Percentiles rank a stretch among this genome's conserved stretches.
Conservation (phyloP, 2,888 invertebrate genomes). For the Drosophila suboccidentalis region DNA sequence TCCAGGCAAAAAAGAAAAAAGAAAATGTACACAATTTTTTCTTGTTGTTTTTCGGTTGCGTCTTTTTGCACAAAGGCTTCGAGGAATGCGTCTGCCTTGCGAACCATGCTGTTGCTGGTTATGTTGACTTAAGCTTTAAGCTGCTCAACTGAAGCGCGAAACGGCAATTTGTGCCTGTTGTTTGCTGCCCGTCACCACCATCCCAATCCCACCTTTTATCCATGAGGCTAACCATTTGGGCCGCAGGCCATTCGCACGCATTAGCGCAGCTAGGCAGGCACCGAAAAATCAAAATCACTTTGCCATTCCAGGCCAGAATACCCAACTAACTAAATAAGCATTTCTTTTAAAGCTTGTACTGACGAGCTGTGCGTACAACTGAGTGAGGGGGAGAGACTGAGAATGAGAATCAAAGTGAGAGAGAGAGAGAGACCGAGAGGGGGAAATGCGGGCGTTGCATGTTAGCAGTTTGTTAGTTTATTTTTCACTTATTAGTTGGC, state of each 20-base stretch:
- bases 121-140: slow-evolving; percentile 78
- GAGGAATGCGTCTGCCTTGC: slow-evolving; percentile 49
- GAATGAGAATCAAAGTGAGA: not conserved
- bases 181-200: slow-evolving; percentile 37
- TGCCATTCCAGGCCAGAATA: slow-evolving; percentile 14
- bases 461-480: slow-evolving; percentile 62
- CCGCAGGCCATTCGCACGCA: slow-evolving; percentile 52
- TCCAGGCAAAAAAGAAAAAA: slow-evolving; percentile 21
- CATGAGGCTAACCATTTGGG: slow-evolving; percentile 3
- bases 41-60: slow-evolving; percentile 27
- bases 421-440: not conserved
- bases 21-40: slow-evolving; percentile 57
- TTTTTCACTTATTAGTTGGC: slow-evolving; percentile 37
- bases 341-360: slow-evolving; percentile 27
- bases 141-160: slow-evolving; percentile 80
- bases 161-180: slow-evolving; percentile 74
- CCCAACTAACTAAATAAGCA: slow-evolving; percentile 30
- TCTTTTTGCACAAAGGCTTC: slow-evolving; percentile 59
- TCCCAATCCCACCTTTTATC: not conserved
- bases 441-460: slow-evolving; percentile 48
- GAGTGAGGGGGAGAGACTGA: not conserved
- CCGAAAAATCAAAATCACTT: slow-evolving; percentile 44
- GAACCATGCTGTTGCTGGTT: slow-evolving; percentile 44
- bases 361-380: not conserved
- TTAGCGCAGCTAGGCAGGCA: slow-evolving; percentile 60